Percentiles rank a stretch among this genome's conserved stretches.
These are phyloP conservation scores for Anas platyrhynchos DNA, from an alignment of 2,113 vertebrate genomes.

Conservation along the genomic window DNA sequence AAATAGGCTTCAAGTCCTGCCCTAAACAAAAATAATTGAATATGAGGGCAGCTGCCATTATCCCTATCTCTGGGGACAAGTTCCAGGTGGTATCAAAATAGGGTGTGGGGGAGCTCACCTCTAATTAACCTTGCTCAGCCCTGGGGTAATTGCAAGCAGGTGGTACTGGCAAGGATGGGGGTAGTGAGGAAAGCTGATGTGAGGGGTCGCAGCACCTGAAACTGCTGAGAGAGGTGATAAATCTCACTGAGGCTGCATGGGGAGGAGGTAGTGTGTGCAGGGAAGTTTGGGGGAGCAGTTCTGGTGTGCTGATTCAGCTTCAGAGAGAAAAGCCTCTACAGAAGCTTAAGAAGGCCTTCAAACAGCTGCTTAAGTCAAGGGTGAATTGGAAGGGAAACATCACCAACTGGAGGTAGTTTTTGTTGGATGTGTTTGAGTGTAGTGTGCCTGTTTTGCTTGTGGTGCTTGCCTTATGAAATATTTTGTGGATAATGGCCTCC, in stretches of 20 bases:
- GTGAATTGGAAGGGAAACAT: not conserved
- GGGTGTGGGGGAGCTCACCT: not conserved
- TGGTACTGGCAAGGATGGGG: not conserved
- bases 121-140: not conserved
- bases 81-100: not conserved
- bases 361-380: no score
- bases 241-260: accelerated
- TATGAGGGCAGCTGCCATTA: not conserved
- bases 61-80: not conserved
- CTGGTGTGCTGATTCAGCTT: not conserved
- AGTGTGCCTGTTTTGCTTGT: not conserved
- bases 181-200: not conserved
- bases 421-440: not conserved
- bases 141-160: not conserved
- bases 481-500: not conserved
- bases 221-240: accelerated
- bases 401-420: accelerated
- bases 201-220: not conserved
- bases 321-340: not conserved
- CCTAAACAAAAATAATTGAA: not conserved
- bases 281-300: accelerated
- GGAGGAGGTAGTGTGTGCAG: accelerated
- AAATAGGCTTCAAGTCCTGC: not conserved
- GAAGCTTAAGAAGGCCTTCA: accelerated
- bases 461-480: not conserved